Evolutionary conservation across 2,113 vertebrate genomes (phyloP), one percentile per base, ranked within the genome.

Genomic region (Tinamus guttatus): DNA sequence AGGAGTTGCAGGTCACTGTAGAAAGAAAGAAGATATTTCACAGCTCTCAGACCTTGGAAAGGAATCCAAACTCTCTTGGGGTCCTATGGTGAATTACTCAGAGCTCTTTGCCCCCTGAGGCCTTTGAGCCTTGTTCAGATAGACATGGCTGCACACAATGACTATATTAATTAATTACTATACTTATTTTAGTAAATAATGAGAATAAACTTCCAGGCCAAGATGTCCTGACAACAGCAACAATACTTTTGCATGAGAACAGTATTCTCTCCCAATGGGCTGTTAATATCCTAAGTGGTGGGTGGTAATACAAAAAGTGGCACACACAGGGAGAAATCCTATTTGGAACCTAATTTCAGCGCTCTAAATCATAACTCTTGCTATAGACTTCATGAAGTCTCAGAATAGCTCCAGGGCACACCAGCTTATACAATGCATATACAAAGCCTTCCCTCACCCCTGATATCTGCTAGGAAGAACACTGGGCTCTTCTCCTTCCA

Each of bases 21-120:
- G 82, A 77, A n/a, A 76, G 77, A 79, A 51, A 74, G 85, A 86
- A 90, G 90, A 95, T 34, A 74, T 88, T 95, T 93, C 86, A 24
- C 83, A 93, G 83, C 69, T 82, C 86, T 92, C 0, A 1, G 43
- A 45, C 21, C 30, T 40, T 86, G 80, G 34, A 17, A 59, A 85
- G 60, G 59, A 84, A 71, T 45, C 65, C 85, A 85, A 71, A 43
- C 28, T 88, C 52, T 24, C 24, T 7, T 78, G 74, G 38, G 52
- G 77, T 93, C 83, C 77, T 58, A 3, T 17, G 30, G 85, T 81
- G 93, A 56, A 62, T 83, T 64, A 28, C 56, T 92, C 38, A 32
- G 80, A 91, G 80, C 5, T 68, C 85, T 93, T 52, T 90, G 6
- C 36, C n/a, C 28, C n/a, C 17, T 17, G 52, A 96, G 65, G 54